Percentiles rank a stretch among this genome's conserved stretches.
Conservation (phyloP, 2,888 invertebrate genomes). For the Pardosa pseudoannulata region DNA sequence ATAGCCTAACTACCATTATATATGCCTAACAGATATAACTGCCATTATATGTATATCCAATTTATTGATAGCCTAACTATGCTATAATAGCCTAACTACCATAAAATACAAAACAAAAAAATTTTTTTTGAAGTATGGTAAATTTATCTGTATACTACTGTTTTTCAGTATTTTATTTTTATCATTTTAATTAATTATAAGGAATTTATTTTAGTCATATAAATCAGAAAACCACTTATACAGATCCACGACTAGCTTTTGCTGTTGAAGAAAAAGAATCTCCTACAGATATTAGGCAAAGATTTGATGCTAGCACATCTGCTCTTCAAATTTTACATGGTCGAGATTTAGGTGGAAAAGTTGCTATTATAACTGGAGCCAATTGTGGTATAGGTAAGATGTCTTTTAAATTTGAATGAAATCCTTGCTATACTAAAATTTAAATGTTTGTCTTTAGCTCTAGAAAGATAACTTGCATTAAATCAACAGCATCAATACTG, state of each 20-base stretch:
- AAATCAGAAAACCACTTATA: conserved; percentile 88
- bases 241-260: conserved; percentile 94
- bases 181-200: conserved; percentile 5
- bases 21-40: too few relatives aligned
- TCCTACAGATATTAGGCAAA: conserved; percentile 81
- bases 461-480: too few relatives aligned
- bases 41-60: too few relatives aligned
- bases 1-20: too few relatives aligned
- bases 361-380: conserved; percentile 92
- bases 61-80: too few relatives aligned
- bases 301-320: conserved; percentile 90
- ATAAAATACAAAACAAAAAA: not conserved
- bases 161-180: not conserved
- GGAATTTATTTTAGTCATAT: conserved; percentile 79
- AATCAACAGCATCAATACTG: too few relatives aligned
- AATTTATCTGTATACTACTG: not conserved
- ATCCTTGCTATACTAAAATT: too few relatives aligned
- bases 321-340: conserved; percentile 92
- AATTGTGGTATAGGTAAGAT: conserved; percentile 89
- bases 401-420: too few relatives aligned
- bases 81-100: too few relatives aligned
- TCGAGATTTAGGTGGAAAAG: conserved; percentile 88
- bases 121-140: not conserved
- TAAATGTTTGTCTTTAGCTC: too few relatives aligned
- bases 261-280: conserved; percentile 88